phyloP scores from a whole-genome alignment of 2,888 invertebrate species.

The Pharmacophagus antenor region DNA sequence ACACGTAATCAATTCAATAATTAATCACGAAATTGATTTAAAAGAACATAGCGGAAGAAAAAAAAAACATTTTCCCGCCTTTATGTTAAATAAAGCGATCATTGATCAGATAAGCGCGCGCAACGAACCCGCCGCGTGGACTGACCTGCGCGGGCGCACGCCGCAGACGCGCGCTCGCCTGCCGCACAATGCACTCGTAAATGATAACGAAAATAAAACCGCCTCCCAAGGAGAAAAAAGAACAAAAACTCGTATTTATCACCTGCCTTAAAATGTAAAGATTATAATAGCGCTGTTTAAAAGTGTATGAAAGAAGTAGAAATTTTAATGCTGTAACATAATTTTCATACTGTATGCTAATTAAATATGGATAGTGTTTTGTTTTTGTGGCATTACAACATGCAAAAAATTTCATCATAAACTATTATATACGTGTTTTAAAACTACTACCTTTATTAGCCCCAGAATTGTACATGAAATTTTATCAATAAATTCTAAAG shows the following conservation, averaged over 20 bases:
- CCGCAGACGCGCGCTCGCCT: slow-evolving; percentile 52
- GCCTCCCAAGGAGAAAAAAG: slow-evolving; percentile 61
- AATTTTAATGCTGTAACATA: too few relatives aligned
- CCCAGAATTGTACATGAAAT: too few relatives aligned
- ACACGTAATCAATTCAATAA: too few relatives aligned
- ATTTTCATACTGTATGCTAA: too few relatives aligned
- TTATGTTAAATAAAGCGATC: slow-evolving; percentile 35
- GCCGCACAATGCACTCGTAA: slow-evolving; percentile 57
- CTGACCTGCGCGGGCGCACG: slow-evolving; percentile 62
- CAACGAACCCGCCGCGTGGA: slow-evolving; percentile 60
- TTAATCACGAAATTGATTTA: neutral
- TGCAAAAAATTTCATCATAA: too few relatives aligned
- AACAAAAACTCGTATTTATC: slow-evolving; percentile 43
- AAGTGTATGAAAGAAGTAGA: too few relatives aligned
- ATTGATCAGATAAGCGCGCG: slow-evolving; percentile 56
- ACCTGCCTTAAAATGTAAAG: slow-evolving; percentile 30
- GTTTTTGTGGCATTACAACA: too few relatives aligned
- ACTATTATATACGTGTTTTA: too few relatives aligned
- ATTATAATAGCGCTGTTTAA: neutral
- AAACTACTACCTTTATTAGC: too few relatives aligned
- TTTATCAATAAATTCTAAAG: too few relatives aligned
- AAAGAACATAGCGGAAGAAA: neutral
- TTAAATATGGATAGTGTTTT: too few relatives aligned
- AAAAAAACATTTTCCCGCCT: slow-evolving; percentile 14
- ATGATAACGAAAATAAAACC: slow-evolving; percentile 75